These are phyloP conservation scores for Agrenia bidenticulata DNA, from an alignment of 2,888 invertebrate genomes.

Conservation along the genomic window DNA sequence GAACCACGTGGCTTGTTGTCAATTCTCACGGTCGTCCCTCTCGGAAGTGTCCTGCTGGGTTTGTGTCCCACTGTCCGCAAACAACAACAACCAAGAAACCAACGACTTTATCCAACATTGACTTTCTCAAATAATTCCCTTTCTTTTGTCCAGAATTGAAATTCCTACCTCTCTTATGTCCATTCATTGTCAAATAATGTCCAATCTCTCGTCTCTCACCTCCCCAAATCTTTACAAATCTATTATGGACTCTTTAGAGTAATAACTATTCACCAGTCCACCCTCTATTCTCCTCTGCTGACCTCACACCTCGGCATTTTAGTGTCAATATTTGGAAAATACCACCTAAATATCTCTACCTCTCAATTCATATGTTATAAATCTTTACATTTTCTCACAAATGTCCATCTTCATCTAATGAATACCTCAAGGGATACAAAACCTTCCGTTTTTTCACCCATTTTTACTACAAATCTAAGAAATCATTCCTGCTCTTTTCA, in stretches of 20 bases:
- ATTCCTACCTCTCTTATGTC: slow-evolving; percentile 43
- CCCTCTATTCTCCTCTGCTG: slow-evolving; percentile 27
- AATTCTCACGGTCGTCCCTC: slow-evolving; percentile 51
- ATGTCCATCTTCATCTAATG: not conserved
- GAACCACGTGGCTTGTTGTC: slow-evolving; percentile 51
- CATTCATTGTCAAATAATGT: slow-evolving; percentile 42
- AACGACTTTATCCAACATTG: slow-evolving; percentile 25
- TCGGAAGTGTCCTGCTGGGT: slow-evolving; percentile 51
- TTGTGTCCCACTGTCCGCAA: slow-evolving; percentile 36
- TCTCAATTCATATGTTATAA: slow-evolving; percentile 31
- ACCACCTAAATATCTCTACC: slow-evolving; percentile 38
- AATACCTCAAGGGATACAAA: not conserved
- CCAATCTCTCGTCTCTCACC: slow-evolving; percentile 19
- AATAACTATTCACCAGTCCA: slow-evolving; percentile 26
- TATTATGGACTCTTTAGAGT: slow-evolving; percentile 32
- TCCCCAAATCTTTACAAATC: slow-evolving; percentile 30
- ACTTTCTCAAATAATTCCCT: slow-evolving; percentile 37
- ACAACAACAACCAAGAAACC: slow-evolving; percentile 15
- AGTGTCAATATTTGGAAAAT: slow-evolving; percentile 52
- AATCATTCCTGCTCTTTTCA: no score
- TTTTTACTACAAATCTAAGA: slow-evolving; percentile 3
- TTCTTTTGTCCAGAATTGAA: slow-evolving; percentile 19
- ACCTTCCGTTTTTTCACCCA: not conserved
- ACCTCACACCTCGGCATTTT: slow-evolving; percentile 52
- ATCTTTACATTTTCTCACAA: slow-evolving; percentile 16